Evolutionary conservation across 1,140 invertebrate genomes (phyloP).

Genomic region (Caenorhabditis inopinata): DNA sequence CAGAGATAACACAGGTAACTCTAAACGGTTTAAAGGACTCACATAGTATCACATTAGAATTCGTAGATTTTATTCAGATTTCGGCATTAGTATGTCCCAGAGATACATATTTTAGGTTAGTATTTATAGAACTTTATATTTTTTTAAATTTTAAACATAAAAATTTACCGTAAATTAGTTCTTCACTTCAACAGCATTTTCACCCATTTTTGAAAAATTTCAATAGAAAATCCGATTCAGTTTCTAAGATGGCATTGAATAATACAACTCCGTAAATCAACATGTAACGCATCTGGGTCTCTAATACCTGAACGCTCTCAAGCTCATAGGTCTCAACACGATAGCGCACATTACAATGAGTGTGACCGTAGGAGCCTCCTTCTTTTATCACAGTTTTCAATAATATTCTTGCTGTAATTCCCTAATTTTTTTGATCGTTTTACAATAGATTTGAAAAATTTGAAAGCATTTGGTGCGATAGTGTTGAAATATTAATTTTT

Average conservation of each 20-base stretch:
- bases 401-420: not conserved
- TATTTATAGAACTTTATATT: too few relatives aligned
- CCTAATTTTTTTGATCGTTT: not conserved
- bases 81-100: too few relatives aligned
- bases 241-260: not conserved
- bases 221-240: not conserved
- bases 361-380: not conserved
- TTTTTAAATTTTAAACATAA: too few relatives aligned
- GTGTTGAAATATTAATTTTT: not conserved
- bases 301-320: not conserved
- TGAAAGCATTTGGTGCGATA: not conserved
- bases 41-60: too few relatives aligned
- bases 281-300: not conserved
- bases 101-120: too few relatives aligned
- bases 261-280: not conserved
- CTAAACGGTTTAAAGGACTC: too few relatives aligned
- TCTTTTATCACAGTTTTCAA: not conserved
- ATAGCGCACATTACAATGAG: not conserved
- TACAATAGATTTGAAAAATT: not conserved
- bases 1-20: too few relatives aligned
- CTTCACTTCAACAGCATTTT: not conserved
- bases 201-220: not conserved
- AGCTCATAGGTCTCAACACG: not conserved
- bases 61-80: too few relatives aligned
- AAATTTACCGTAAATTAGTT: too few relatives aligned